phyloP scores from a whole-genome alignment of 2,888 invertebrate genomes.

The Lepidocyrtinus sp. region DNA sequence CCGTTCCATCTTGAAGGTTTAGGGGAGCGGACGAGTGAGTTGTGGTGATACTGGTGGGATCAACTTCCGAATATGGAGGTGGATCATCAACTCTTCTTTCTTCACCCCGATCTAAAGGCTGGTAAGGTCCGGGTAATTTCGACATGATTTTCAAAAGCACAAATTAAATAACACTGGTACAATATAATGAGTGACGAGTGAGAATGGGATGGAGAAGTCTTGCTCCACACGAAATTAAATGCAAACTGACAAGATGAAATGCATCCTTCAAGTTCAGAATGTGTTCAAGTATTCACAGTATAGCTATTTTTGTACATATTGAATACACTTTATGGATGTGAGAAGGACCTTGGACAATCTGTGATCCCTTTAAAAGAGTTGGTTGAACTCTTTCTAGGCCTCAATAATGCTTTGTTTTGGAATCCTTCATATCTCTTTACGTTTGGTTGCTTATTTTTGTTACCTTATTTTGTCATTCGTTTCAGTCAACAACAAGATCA shows the following conservation, averaged over 20 bases:
- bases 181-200: background rate
- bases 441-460: background rate
- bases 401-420: background rate
- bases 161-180: background rate
- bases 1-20: no score
- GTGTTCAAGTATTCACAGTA: no score
- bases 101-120: background rate
- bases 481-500: background rate
- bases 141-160: constrained; percentile 2
- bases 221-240: no score
- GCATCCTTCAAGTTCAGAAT: no score
- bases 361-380: constrained; percentile 28
- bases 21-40: background rate
- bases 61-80: constrained; percentile 41
- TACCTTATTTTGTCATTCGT: background rate
- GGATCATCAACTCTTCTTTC: constrained; percentile 26
- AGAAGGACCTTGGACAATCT: constrained; percentile 32
- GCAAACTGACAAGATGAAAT: no score
- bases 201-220: no score
- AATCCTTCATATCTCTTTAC: background rate
- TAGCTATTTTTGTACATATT: background rate
- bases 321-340: background rate
- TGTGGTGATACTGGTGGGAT: background rate
- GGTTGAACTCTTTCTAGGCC: constrained; percentile 36
- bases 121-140: constrained; percentile 24